phyloP scores from a whole-genome alignment of 2,888 invertebrate genomes.

The Leptopilina syphax region DNA sequence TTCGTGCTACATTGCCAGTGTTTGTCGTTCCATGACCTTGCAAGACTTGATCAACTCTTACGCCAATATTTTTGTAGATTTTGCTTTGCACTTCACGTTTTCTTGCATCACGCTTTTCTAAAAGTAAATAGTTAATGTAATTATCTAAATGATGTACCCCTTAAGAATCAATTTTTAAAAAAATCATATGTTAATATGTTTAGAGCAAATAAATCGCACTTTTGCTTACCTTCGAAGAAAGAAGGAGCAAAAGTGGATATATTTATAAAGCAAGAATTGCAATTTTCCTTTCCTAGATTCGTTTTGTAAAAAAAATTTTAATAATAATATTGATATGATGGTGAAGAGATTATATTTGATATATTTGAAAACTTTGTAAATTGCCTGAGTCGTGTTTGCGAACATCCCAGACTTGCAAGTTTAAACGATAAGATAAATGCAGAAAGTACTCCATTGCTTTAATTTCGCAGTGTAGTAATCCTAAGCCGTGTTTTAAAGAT shows the following conservation, averaged over 20 bases:
- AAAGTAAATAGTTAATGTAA: neutral
- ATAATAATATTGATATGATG: neutral
- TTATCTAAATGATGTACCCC: neutral
- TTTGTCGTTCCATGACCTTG: constrained; percentile 42
- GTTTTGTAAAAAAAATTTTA: neutral
- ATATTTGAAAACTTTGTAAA: neutral
- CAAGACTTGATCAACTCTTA: no score
- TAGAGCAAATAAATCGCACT: neutral
- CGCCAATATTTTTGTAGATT: constrained; percentile 6
- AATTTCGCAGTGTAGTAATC: neutral
- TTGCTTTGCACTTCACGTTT: constrained; percentile 8
- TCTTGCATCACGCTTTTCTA: constrained; percentile 39
- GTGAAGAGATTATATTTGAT: neutral
- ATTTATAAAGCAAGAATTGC: neutral
- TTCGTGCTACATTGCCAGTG: constrained; percentile 41
- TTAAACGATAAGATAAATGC: constrained; percentile 1
- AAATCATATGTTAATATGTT: neutral
- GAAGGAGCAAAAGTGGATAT: neutral
- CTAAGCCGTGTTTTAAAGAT: constrained; percentile 1
- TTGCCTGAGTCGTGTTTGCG: neutral
- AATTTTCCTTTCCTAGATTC: neutral
- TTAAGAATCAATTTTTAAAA: neutral
- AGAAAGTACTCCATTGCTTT: neutral
- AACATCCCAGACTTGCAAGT: neutral
- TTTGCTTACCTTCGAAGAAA: neutral